These are phyloP conservation scores for Trachelipus rathkii DNA, from an alignment of 1,140 invertebrate genomes.

Conservation along the genomic window DNA sequence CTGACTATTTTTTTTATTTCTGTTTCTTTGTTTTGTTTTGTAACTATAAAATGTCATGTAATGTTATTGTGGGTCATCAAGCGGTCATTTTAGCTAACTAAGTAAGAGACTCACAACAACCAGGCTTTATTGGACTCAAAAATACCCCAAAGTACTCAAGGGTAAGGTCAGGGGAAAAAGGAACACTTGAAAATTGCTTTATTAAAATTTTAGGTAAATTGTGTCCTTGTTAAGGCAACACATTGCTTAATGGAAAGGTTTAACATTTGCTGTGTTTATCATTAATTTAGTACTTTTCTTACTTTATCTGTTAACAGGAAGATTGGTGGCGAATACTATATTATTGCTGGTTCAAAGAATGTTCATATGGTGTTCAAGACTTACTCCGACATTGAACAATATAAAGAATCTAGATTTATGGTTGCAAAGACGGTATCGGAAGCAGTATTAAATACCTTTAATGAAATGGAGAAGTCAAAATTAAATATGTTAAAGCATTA, in stretches of 20 bases:
- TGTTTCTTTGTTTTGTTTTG: too few species aligned
- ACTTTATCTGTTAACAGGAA: conserved; percentile 23
- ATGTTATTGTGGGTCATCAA: too few species aligned
- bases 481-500: conserved; percentile 41
- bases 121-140: too few species aligned
- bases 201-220: too few species aligned
- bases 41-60: too few species aligned
- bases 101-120: too few species aligned
- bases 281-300: background rate
- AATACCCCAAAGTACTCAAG: too few species aligned
- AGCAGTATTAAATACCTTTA: conserved; percentile 27
- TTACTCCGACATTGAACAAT: conserved; percentile 51
- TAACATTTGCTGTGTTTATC: background rate
- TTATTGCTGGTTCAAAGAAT: conserved; percentile 56
- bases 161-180: too few species aligned
- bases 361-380: conserved; percentile 54
- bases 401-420: conserved; percentile 47
- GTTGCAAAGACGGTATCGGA: conserved; percentile 50
- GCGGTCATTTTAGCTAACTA: too few species aligned
- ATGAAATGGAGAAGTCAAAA: conserved; percentile 47
- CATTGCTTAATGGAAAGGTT: background rate
- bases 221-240: too few species aligned
- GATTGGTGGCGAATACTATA: conserved; percentile 49
- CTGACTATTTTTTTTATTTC: too few species aligned
- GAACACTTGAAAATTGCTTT: too few species aligned